phyloP scores from a whole-genome alignment of 2,888 invertebrate genomes.

The Ectemnius cavifrons region DNA sequence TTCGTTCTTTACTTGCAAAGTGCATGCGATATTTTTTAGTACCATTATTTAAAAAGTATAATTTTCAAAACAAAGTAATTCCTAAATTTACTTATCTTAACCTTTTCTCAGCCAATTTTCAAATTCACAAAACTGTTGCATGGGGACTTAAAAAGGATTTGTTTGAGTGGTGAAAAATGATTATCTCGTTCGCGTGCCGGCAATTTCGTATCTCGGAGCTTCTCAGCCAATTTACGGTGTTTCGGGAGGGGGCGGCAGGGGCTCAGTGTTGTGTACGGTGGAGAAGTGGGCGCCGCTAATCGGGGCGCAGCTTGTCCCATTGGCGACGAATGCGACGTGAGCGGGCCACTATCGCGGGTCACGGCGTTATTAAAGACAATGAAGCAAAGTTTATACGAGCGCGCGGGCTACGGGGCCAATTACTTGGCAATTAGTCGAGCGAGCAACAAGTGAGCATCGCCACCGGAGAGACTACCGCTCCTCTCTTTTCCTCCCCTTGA shows the following conservation, averaged over 20 bases:
- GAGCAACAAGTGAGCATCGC: slow-evolving; percentile 77
- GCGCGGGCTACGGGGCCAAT: slow-evolving; percentile 73
- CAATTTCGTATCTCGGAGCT: neutral
- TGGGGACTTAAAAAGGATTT: neutral
- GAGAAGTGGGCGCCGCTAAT: slow-evolving; percentile 13
- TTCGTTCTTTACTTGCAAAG: too few relatives aligned
- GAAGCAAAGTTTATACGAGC: slow-evolving; percentile 77
- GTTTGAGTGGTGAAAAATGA: neutral
- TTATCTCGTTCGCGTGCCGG: neutral
- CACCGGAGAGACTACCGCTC: slow-evolving; percentile 52
- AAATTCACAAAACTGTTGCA: too few relatives aligned
- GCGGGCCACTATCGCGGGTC: slow-evolving; percentile 75
- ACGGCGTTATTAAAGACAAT: slow-evolving; percentile 77
- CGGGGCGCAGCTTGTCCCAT: slow-evolving; percentile 31
- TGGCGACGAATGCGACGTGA: slow-evolving; percentile 68
- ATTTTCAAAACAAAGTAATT: too few relatives aligned
- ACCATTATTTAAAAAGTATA: too few relatives aligned
- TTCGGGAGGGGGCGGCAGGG: neutral
- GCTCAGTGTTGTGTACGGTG: neutral
- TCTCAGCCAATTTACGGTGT: slow-evolving; percentile 25
- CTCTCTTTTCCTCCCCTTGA: slow-evolving; percentile 47
- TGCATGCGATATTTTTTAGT: too few relatives aligned
- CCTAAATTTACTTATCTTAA: too few relatives aligned
- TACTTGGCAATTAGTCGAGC: slow-evolving; percentile 78
- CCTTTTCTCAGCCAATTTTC: too few relatives aligned